Base-by-base conservation (phyloP, 1,140 invertebrate genomes). In the Aphis gossypii region DNA sequence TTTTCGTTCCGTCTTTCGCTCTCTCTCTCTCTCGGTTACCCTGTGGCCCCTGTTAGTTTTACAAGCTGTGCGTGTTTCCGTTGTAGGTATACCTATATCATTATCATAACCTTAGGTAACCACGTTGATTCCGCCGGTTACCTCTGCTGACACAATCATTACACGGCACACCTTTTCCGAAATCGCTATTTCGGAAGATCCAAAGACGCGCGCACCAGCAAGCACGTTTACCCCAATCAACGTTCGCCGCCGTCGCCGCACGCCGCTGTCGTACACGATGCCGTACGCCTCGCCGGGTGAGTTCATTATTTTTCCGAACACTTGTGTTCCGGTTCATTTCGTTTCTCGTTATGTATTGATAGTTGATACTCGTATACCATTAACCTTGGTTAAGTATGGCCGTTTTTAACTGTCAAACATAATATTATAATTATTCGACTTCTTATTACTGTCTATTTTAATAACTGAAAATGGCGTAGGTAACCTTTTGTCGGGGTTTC, bases 231-330 rank as follows among this genome's bases (percentile, higher is more conserved):
- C 46, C 82, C 14, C 92, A 38, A 60, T 93, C 38, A 84, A 51
- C 76, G 76, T 51, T 8, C 23, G 35, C 46, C 60, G 68, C 48
- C 82, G 82, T 5, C 82, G 92, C 82, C 76, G 44, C 44, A 56
- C 68, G 68, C 90, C n/a, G 2, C 38, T 54, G 35, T 68, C 48
- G 46, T 82, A 92, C 76, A 46, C 68, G 14, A 93, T 93, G 92
- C 92, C 92, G 48, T 93, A 93, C 82, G 92, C 92, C 25, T 93
- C 92, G 46, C 92, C 92, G 4, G 92, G 92, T 93, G 82, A 93
- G 92, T 86, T 20, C 35, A 41, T 84, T 84, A n/a, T n/a, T 76
- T 68, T 76, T 68, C 30, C 60, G 4, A 18, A 68, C 30, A 68
- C 30, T 68, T 68, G 56, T 60, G 56, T 68, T 68, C 0, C 60